A percentile compares a stretch with the other conserved stretches of the same genome.
These are phyloP conservation scores for Sesia bembeciformis DNA, from an alignment of 2,888 invertebrate species.

Conservation along the genomic window DNA sequence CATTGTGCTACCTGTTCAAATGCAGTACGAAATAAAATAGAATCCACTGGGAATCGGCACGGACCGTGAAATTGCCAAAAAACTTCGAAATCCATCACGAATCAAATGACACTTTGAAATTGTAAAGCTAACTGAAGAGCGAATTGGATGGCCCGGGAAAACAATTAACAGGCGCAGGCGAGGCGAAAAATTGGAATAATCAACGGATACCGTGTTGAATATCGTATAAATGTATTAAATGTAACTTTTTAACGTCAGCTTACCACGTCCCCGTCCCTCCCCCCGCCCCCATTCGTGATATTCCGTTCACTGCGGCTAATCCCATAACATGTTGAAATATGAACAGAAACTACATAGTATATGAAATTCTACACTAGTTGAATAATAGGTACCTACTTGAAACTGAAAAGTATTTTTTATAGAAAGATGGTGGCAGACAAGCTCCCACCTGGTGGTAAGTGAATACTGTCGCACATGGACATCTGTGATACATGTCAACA, in stretches of 20 bases:
- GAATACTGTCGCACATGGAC: no score
- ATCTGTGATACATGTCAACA: no score
- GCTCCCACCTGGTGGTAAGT: no score
- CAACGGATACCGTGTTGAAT: constrained; percentile 42
- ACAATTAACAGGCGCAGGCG: constrained; percentile 54
- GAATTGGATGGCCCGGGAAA: constrained; percentile 58
- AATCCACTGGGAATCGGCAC: constrained; percentile 45
- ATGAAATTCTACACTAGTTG: no score
- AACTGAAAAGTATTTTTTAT: no score
- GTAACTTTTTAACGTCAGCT: constrained; percentile 41
- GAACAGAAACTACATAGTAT: no score
- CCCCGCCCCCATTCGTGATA: constrained; percentile 2
- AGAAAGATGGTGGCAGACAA: no score
- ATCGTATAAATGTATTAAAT: constrained; percentile 46
- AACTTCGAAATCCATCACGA: constrained; percentile 67
- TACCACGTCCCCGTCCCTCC: constrained; percentile 12
- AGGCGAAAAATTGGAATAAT: constrained; percentile 64
- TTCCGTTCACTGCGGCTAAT: no score
- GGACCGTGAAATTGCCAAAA: constrained; percentile 69
- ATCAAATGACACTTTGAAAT: constrained; percentile 70
- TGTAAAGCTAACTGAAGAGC: constrained; percentile 66
- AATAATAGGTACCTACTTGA: no score
- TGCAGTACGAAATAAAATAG: constrained; percentile 42
- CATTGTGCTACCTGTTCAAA: background rate
- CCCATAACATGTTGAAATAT: no score